A percentile compares a stretch with the other conserved stretches of the same genome.
phyloP scores from a whole-genome alignment of 1,140 invertebrate genomes.

The Hyposmocoma kahamanoa region DNA sequence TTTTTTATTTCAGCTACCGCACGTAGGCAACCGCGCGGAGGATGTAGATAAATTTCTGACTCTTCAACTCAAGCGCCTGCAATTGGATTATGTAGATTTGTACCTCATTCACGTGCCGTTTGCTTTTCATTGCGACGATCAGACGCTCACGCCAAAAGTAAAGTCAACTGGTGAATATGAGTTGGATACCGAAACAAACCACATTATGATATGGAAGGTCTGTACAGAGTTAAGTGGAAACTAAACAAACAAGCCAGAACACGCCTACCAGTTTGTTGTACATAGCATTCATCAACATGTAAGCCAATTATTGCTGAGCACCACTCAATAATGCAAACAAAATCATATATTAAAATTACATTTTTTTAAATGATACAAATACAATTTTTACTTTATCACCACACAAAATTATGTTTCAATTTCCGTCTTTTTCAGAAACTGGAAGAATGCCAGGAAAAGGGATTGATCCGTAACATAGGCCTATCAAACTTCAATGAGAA shows the following conservation, averaged over 20 bases:
- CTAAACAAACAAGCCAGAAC: not conserved
- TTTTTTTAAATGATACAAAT: no score
- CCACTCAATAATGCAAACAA: no score
- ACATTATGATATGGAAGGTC: constrained; percentile 84
- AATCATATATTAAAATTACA: no score
- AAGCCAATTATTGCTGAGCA: no score
- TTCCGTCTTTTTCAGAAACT: constrained; percentile 77
- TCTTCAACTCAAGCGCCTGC: constrained; percentile 82
- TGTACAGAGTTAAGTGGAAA: constrained; percentile 12
- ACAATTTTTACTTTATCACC: no score
- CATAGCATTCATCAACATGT: no score
- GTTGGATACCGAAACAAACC: constrained; percentile 80
- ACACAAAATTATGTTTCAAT: no score
- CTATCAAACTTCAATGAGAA: constrained; percentile 87
- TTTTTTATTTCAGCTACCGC: constrained; percentile 65
- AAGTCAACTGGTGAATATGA: constrained; percentile 77
- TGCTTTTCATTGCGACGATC: constrained; percentile 74
- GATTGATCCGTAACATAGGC: constrained; percentile 81
- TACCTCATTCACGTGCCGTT: constrained; percentile 90
- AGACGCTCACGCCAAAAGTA: constrained; percentile 57
- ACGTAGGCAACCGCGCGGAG: constrained; percentile 78
- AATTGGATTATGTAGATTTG: constrained; percentile 88
- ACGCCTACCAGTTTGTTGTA: no score
- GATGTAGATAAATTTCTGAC: constrained; percentile 83
- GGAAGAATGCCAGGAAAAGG: constrained; percentile 81